These are phyloP conservation scores for Hycleus cichorii DNA, from an alignment of 1,140 invertebrate species.

Conservation along the genomic window DNA sequence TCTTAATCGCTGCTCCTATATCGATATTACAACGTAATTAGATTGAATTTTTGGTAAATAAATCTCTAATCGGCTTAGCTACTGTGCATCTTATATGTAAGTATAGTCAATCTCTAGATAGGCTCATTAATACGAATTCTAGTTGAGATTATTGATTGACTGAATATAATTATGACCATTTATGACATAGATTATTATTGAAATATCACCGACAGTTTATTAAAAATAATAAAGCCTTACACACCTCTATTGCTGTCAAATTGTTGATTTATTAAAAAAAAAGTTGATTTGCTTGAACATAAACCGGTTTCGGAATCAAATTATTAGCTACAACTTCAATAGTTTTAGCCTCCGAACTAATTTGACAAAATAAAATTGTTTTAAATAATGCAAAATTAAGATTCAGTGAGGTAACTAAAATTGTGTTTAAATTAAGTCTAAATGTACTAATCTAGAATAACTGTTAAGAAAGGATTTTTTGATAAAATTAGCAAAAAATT, in stretches of 20 bases:
- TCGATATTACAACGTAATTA: slow-evolving; percentile 10
- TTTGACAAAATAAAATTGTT: no score
- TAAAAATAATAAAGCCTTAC: slow-evolving; percentile 1
- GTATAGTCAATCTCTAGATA: background rate
- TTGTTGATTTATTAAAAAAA: background rate
- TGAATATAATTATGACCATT: background rate
- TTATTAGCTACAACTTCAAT: no score
- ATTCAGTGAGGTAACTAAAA: no score
- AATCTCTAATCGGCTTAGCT: slow-evolving; percentile 6
- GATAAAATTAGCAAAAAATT: no score
- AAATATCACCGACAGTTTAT: background rate
- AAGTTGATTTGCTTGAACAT: background rate
- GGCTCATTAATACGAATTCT: background rate
- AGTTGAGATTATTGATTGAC: slow-evolving; percentile 2
- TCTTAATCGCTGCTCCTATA: no score
- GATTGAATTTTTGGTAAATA: background rate
- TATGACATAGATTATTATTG: background rate
- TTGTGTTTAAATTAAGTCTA: no score
- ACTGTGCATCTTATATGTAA: slow-evolving; percentile 5
- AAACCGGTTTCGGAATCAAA: no score
- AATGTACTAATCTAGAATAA: no score
- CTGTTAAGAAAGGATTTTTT: no score
- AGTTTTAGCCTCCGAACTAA: no score
- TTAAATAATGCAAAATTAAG: no score
- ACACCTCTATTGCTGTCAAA: background rate